These are phyloP conservation scores for Manis javanica DNA, from an alignment of 2,797 vertebrate species.

Conservation along the genomic window DNA sequence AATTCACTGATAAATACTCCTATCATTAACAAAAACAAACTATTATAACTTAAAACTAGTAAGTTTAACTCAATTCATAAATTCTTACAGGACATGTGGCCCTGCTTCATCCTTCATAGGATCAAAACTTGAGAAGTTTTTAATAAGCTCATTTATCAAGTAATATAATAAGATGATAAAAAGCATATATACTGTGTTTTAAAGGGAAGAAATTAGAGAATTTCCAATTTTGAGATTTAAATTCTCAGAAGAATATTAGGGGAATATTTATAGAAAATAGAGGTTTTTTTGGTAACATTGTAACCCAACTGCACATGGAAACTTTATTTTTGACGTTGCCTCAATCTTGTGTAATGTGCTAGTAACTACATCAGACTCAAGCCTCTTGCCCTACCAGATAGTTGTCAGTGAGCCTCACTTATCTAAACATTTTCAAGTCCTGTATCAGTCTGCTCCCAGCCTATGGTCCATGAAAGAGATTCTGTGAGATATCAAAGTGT, in stretches of 20 bases:
- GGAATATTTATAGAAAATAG: background rate
- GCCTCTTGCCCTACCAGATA: background rate
- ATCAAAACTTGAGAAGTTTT: background rate
- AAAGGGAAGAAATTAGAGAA: slow-evolving; percentile 35
- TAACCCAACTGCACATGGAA: background rate
- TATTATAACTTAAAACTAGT: slow-evolving; percentile 20
- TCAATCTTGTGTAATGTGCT: background rate
- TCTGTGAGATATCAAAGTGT: background rate
- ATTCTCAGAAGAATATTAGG: background rate
- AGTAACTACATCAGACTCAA: background rate
- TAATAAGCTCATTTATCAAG: background rate
- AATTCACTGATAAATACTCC: slow-evolving; percentile 45
- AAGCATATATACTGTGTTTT: background rate
- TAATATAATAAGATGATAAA: background rate
- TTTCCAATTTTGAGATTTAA: background rate
- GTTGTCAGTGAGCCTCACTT: background rate
- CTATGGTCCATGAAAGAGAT: background rate
- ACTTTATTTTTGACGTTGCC: background rate
- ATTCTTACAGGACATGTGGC: background rate
- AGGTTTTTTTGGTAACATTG: background rate
- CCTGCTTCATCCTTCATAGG: background rate
- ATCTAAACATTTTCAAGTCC: background rate
- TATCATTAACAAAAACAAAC: slow-evolving; percentile 74
- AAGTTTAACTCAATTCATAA: background rate
- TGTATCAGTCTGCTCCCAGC: background rate